Evolutionary conservation across 2,888 invertebrate species (phyloP).

Genomic region (Caenorhabditis sp.): DNA sequence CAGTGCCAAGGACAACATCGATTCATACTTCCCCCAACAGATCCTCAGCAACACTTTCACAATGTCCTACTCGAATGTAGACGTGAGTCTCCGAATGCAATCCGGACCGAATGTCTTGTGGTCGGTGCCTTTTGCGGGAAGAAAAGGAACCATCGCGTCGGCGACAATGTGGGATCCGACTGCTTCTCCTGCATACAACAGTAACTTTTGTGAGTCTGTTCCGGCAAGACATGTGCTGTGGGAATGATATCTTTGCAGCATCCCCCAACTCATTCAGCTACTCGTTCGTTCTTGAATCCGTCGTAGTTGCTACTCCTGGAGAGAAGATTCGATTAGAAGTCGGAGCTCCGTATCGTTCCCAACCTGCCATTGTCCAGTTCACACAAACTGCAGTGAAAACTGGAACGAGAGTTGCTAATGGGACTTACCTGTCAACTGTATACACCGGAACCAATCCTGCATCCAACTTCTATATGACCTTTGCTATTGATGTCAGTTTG

Average conservation of each 20-base stretch:
- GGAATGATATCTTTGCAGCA: constrained; percentile 28
- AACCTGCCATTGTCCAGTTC: constrained; percentile 13
- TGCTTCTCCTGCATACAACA: background rate
- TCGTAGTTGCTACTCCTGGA: background rate
- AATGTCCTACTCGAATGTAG: constrained; percentile 12
- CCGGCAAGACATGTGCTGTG: background rate
- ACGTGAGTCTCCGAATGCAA: background rate
- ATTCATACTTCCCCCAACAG: constrained; percentile 8
- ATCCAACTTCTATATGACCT: background rate
- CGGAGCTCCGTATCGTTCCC: constrained; percentile 1
- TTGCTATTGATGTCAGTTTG: background rate
- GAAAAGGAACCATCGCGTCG: constrained; percentile 19
- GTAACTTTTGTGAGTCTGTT: constrained; percentile 16
- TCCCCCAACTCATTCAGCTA: constrained; percentile 4
- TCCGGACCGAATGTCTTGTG: constrained; percentile 9
- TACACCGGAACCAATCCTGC: background rate
- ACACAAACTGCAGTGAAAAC: background rate
- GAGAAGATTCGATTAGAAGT: constrained; percentile 22
- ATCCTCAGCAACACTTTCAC: constrained; percentile 29
- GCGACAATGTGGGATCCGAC: constrained; percentile 28
- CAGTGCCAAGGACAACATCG: constrained; percentile 3
- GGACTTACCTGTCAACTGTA: background rate
- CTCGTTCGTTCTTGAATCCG: constrained; percentile 15
- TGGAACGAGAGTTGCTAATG: constrained; percentile 10
- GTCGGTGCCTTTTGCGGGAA: constrained; percentile 15